Evolutionary conservation across 1,140 invertebrate species (phyloP).

Genomic region (Nymphalis io): DNA sequence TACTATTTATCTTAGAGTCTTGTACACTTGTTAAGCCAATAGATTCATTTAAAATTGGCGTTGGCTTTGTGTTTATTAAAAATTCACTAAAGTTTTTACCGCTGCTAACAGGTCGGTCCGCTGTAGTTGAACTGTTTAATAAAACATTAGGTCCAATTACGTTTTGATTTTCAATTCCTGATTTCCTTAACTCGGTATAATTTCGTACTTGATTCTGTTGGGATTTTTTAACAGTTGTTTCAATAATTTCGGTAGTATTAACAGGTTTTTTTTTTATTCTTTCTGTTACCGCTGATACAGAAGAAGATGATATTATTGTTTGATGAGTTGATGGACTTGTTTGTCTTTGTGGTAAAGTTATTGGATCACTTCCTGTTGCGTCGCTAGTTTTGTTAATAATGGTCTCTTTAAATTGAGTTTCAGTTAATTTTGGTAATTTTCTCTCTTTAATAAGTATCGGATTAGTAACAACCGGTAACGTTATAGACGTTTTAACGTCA

Average conservation of each 20-base stretch:
- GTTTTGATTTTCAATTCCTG: background rate
- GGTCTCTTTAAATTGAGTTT: background rate
- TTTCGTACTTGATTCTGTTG: background rate
- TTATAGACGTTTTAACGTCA: background rate
- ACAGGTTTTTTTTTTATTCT: background rate
- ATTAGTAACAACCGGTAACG: background rate
- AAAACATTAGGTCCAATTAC: constrained; percentile 1
- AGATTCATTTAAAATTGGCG: background rate
- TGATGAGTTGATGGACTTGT: background rate
- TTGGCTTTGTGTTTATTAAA: background rate
- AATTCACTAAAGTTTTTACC: background rate
- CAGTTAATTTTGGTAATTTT: background rate
- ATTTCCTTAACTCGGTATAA: background rate
- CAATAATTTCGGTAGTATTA: background rate
- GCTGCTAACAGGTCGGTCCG: background rate
- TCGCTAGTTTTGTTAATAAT: background rate
- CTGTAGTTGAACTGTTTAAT: background rate
- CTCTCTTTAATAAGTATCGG: background rate
- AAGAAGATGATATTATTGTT: background rate
- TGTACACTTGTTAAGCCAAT: background rate
- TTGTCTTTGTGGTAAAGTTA: background rate
- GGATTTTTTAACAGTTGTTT: background rate
- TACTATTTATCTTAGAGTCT: background rate
- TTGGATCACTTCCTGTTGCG: background rate
- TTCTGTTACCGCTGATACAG: background rate